phyloP scores from a whole-genome alignment of 2,113 vertebrate species.

The Regulus satrapa region DNA sequence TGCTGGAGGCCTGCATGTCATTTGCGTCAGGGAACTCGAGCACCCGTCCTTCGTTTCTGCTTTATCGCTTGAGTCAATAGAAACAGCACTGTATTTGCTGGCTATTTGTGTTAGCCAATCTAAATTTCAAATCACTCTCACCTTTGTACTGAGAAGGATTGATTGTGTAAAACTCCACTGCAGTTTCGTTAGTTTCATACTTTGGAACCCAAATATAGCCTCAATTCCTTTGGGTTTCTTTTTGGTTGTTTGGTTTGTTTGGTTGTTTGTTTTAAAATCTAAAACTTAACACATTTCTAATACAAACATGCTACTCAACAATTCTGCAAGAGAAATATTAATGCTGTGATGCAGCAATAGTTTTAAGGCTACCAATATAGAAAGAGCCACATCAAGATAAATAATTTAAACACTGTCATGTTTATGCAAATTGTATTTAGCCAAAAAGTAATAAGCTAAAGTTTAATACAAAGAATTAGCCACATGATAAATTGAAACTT shows the following conservation, averaged over 20 bases:
- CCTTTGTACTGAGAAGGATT: not conserved
- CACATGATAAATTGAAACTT: not conserved
- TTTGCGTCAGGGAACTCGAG: not conserved
- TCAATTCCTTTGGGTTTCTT: not conserved
- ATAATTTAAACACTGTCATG: not conserved
- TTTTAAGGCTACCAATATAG: not conserved
- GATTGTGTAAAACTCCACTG: not conserved
- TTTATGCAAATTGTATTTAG: not conserved
- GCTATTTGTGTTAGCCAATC: not conserved
- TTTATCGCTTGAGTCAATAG: not conserved
- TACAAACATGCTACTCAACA: not conserved
- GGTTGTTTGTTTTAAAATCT: not conserved
- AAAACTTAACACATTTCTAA: not conserved
- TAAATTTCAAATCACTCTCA: not conserved
- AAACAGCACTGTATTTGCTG: not conserved
- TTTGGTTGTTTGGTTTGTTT: not conserved
- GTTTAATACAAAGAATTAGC: not conserved
- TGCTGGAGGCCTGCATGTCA: accelerated
- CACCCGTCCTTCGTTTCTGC: not conserved
- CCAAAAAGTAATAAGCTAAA: not conserved
- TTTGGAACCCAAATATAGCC: not conserved
- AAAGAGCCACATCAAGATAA: not conserved
- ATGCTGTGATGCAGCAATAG: not conserved
- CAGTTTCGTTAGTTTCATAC: not conserved
- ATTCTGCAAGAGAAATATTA: not conserved